These are phyloP conservation scores for Drosophila leontia DNA, from an alignment of 1,140 invertebrate genomes.

Conservation along the genomic window DNA sequence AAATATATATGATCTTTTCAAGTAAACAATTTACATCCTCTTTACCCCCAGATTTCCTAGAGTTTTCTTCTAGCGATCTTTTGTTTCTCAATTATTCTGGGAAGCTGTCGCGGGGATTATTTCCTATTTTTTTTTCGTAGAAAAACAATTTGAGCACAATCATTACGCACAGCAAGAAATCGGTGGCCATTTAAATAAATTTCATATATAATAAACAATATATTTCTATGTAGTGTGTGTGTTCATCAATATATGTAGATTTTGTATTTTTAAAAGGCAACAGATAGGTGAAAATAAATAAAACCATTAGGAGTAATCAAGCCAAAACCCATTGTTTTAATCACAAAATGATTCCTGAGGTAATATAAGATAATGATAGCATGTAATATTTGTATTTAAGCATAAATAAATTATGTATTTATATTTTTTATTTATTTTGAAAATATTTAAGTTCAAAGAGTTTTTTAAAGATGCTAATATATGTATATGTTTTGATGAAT, in stretches of 20 bases:
- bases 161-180: slow-evolving; percentile 8
- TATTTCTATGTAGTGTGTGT: background rate
- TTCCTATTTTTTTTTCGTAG: slow-evolving; percentile 2
- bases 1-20: background rate
- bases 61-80: slow-evolving; percentile 9
- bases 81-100: slow-evolving; percentile 27
- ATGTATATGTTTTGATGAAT: too few relatives aligned
- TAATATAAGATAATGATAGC: background rate
- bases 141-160: slow-evolving; percentile 2
- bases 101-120: slow-evolving; percentile 37
- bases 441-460: too few relatives aligned
- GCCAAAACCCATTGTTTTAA: too few relatives aligned
- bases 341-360: background rate
- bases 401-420: too few relatives aligned
- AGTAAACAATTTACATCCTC: background rate
- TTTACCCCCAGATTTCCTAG: slow-evolving; percentile 1
- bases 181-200: background rate
- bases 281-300: too few relatives aligned
- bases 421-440: too few relatives aligned
- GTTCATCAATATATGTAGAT: background rate
- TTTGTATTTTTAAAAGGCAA: too few relatives aligned
- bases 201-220: too few relatives aligned
- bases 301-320: too few relatives aligned
- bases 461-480: too few relatives aligned
- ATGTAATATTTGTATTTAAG: too few relatives aligned